Base-by-base conservation (phyloP, 2,797 vertebrate genomes). In the Epinephelus malabaricus region DNA sequence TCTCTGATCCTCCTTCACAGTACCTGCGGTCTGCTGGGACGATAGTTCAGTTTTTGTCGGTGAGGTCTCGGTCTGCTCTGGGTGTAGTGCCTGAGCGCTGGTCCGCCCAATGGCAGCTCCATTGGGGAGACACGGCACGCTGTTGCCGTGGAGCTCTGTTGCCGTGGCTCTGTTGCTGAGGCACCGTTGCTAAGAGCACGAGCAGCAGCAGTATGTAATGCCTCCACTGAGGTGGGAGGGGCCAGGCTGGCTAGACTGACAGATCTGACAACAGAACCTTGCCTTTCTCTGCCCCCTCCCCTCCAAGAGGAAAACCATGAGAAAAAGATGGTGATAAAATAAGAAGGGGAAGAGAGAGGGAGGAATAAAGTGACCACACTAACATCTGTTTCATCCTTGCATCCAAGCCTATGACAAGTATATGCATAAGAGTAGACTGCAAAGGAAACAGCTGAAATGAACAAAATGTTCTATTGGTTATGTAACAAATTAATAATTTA, bases 71-170 rank as follows among this genome's bases (percentile, higher is more conserved):
- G 94, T 93, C 94, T 90, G 93, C 92, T 95, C 87, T 94, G 94
- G 92, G 94, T 95, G 92, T 95, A 95, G 92, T 95, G 94, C 90
- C 94, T 92, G 86, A 95, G 92, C 82, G 91, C 93, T 84, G 94
- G 94, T 93, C 93, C 94, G 79, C 94, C 94, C 94, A 94, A 94
- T 88, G 94, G 94, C 92, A 95, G 94, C 92, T 95, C 94, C 94
- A 95, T 95, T 91, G 94, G 91, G 93, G 92, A 94, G 93, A 94
- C 94, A 94, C 94, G 90, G 94, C 94, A 92, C 94, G 88, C 93
- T 91, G 93, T 94, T 95, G 92, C 93, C 87, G 92, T 93, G 94
- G 93, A 90, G 90, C 91, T 94, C 86, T 92, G 92, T 95, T 95
- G 93, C 93, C 67, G 92, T 93, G 93, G 92, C 93, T 34, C 34